These are phyloP conservation scores for Catocala sponsa DNA, from an alignment of 2,888 invertebrate genomes.

Conservation along the genomic window DNA sequence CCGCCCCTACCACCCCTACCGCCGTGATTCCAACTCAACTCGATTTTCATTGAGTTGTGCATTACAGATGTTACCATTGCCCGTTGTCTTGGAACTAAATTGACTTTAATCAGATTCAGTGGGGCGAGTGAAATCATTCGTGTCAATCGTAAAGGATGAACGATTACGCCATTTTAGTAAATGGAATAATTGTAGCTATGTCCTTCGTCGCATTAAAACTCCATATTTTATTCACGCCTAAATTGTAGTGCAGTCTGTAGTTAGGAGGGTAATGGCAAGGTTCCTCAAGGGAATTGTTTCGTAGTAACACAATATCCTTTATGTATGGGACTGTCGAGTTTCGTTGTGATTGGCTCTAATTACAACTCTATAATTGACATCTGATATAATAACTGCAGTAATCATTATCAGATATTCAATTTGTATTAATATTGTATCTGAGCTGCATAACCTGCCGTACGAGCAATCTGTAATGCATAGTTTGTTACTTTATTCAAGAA, in stretches of 20 bases:
- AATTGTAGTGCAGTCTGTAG: no score
- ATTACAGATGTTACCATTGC: conserved; percentile 18
- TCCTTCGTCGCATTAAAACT: background rate
- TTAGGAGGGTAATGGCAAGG: no score
- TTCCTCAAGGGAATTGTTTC: background rate
- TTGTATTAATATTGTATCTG: conserved; percentile 12
- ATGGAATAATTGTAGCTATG: no score
- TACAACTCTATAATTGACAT: conserved; percentile 36
- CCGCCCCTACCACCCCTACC: conserved; percentile 24
- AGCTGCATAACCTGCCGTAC: background rate
- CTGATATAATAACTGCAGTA: conserved; percentile 25
- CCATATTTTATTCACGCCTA: background rate
- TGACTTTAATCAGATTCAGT: conserved; percentile 12
- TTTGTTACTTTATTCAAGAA: conserved; percentile 10
- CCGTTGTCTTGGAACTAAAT: conserved; percentile 13
- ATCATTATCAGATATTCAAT: conserved; percentile 39
- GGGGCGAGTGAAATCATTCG: background rate
- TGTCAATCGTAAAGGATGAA: no score
- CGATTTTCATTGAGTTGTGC: conserved; percentile 38
- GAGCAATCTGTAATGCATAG: conserved; percentile 11
- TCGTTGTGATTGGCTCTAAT: conserved; percentile 14
- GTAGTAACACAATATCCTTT: conserved; percentile 6
- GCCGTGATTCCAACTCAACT: conserved; percentile 30
- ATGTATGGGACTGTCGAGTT: conserved; percentile 17
- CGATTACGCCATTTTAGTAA: no score